phyloP scores from a whole-genome alignment of 2,113 vertebrate genomes.

The Naja naja region DNA sequence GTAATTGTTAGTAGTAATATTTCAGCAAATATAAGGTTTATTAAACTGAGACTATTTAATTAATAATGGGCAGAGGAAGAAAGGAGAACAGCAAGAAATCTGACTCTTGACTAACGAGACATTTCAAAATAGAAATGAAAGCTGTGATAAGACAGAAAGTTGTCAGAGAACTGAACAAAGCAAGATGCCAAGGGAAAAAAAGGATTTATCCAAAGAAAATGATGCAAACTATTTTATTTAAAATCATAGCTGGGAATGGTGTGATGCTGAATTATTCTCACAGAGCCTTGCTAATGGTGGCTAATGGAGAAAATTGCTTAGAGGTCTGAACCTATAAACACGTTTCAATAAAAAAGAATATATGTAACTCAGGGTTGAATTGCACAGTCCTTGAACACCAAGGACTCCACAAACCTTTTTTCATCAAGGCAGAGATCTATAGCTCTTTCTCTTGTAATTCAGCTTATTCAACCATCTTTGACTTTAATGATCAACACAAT shows the following conservation, averaged over 20 bases:
- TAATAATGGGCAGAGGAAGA: conserved; percentile 44
- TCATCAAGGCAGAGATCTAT: background rate
- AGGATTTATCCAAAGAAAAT: conserved; percentile 66
- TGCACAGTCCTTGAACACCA: background rate
- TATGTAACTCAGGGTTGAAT: background rate
- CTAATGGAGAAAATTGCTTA: background rate
- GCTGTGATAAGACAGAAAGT: conserved; percentile 55
- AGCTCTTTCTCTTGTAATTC: background rate
- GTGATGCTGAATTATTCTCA: conserved; percentile 41
- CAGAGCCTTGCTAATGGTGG: conserved; percentile 34
- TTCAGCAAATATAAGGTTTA: conserved; percentile 31
- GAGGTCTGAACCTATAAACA: background rate
- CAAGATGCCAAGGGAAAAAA: conserved; percentile 35
- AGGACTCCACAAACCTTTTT: background rate
- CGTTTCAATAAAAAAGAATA: background rate
- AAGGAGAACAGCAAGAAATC: conserved; percentile 33
- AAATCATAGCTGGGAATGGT: conserved; percentile 44
- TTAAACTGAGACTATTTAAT: conserved; percentile 51
- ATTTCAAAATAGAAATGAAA: conserved; percentile 67
- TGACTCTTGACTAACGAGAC: conserved; percentile 65
- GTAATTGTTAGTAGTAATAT: conserved; percentile 34
- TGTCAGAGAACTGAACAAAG: conserved; percentile 63
- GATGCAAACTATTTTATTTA: conserved; percentile 41
- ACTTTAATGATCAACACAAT: background rate
- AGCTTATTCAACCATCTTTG: background rate